A percentile compares a stretch with the other conserved stretches of the same genome.
These are phyloP conservation scores for Lasioglossum malachurum DNA, from an alignment of 2,888 invertebrate genomes.

Conservation along the genomic window DNA sequence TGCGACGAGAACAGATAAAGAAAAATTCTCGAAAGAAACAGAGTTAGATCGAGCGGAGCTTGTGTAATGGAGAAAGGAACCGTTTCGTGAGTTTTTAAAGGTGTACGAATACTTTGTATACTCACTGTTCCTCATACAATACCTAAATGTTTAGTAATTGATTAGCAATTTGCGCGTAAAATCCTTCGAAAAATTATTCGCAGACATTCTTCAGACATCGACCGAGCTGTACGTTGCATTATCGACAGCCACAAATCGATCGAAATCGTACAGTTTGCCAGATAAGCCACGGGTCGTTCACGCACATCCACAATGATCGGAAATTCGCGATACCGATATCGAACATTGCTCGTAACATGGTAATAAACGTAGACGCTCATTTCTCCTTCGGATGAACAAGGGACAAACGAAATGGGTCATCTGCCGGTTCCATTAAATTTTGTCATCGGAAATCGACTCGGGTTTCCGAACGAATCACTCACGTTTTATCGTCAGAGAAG, in stretches of 20 bases:
- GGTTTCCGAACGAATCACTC: background rate
- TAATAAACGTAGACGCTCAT: background rate
- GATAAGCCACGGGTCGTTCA: slow-evolving; percentile 11
- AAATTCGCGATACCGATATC: slow-evolving; percentile 18
- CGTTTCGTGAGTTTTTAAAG: background rate
- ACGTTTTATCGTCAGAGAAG: background rate
- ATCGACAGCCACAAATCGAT: background rate
- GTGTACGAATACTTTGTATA: too few species aligned
- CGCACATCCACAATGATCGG: background rate
- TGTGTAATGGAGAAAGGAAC: background rate
- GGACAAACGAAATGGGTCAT: background rate
- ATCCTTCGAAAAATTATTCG: background rate
- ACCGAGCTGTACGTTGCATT: background rate
- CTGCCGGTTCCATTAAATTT: background rate
- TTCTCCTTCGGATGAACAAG: background rate
- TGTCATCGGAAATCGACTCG: background rate
- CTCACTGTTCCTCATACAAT: too few species aligned
- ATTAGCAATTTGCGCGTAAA: too few species aligned
- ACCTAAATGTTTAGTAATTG: too few species aligned
- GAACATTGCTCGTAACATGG: background rate
- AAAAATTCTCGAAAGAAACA: background rate
- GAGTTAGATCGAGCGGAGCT: background rate
- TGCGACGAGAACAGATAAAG: background rate
- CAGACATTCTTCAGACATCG: background rate
- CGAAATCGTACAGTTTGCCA: background rate